A percentile compares a stretch with the other conserved stretches of the same genome.
phyloP scores from a whole-genome alignment of 2,113 vertebrate genomes.

The Erpornis zantholeuca region DNA sequence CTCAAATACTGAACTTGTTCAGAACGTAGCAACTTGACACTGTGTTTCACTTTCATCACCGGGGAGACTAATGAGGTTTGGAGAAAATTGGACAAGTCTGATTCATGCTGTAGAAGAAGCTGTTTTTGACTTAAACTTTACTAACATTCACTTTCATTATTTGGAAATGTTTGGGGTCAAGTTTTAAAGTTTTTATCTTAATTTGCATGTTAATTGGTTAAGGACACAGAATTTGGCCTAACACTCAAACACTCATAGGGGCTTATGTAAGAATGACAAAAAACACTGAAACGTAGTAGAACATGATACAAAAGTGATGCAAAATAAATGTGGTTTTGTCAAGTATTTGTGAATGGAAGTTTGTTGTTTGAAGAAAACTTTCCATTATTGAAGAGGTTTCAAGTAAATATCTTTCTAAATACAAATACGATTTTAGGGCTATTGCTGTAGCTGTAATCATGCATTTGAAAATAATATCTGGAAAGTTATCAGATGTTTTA shows the following conservation, averaged over 20 bases:
- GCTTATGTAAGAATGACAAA: neutral
- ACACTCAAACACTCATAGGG: rapidly evolving
- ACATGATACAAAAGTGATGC: neutral
- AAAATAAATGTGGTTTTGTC: neutral
- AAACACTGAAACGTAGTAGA: neutral
- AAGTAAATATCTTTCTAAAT: neutral
- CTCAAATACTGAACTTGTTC: neutral
- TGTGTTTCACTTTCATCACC: neutral
- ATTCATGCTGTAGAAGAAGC: neutral
- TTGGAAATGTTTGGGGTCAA: neutral
- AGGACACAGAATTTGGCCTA: neutral
- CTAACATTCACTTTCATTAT: neutral
- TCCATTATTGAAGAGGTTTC: neutral
- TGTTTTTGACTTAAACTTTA: neutral
- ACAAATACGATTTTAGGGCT: neutral
- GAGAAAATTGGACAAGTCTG: neutral
- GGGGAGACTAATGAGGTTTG: neutral
- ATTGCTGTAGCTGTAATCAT: neutral
- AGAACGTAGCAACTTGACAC: rapidly evolving
- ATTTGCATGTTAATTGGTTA: neutral
- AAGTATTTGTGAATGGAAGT: neutral
- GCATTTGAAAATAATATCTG: neutral
- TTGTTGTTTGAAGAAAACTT: constrained; percentile 16
- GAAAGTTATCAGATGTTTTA: neutral
- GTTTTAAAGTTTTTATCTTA: neutral